Percentiles rank a stretch among this genome's conserved stretches.
phyloP scores from a whole-genome alignment of 2,113 vertebrate species.

The Myrmecobius fasciatus region DNA sequence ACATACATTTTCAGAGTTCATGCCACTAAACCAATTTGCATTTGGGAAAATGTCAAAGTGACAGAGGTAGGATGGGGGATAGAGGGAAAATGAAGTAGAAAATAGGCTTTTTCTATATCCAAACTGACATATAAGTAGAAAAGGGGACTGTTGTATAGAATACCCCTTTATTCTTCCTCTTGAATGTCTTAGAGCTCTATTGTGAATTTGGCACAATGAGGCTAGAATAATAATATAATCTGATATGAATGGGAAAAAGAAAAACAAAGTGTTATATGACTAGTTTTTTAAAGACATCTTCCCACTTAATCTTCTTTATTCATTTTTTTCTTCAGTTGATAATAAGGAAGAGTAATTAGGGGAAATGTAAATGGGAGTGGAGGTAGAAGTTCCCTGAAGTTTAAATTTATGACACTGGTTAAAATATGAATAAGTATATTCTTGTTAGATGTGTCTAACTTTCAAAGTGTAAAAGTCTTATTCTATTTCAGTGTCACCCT shows the following conservation, averaged over 20 bases:
- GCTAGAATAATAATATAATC: slow-evolving; percentile 68
- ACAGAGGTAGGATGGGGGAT: neutral
- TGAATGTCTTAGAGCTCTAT: slow-evolving; percentile 42
- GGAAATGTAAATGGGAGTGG: neutral
- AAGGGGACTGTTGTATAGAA: slow-evolving; percentile 37
- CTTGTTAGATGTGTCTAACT: neutral
- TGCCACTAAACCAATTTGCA: neutral
- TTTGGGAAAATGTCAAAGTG: neutral
- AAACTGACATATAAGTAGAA: neutral
- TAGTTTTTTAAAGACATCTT: slow-evolving; percentile 56
- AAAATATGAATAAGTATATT: slow-evolving; percentile 18
- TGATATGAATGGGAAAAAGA: slow-evolving; percentile 49
- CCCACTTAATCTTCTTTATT: neutral
- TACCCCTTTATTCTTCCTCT: slow-evolving; percentile 50
- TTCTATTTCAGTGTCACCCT: slow-evolving; percentile 16
- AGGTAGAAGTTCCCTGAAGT: neutral
- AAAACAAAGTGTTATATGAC: slow-evolving; percentile 47
- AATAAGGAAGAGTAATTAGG: neutral
- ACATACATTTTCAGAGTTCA: neutral
- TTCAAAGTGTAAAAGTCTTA: neutral
- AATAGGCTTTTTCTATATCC: neutral
- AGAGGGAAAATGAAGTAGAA: neutral
- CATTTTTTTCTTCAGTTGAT: neutral
- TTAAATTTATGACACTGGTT: neutral
- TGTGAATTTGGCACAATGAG: slow-evolving; percentile 54